These are phyloP conservation scores for Meandrina meandrites DNA, from an alignment of 92 coral and sea anemone genomes.

Conservation along the genomic window DNA sequence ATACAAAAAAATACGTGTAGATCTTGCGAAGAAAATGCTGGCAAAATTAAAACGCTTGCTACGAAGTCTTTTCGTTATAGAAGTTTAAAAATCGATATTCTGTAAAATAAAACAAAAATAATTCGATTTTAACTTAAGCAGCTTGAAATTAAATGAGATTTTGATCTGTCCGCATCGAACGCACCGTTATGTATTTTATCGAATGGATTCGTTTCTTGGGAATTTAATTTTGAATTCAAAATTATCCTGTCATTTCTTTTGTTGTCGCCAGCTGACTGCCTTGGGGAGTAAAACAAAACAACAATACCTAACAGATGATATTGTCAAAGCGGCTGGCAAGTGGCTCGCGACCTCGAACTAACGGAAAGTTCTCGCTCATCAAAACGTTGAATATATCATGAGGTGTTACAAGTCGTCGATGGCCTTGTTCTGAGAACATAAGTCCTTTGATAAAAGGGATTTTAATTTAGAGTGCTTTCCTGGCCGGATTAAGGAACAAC, in stretches of 20 bases:
- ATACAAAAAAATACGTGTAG: background rate
- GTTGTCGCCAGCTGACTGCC: conserved; percentile 38
- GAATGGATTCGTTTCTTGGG: conserved; percentile 3
- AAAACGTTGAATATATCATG: background rate
- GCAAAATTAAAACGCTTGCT: background rate
- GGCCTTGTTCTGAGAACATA: background rate
- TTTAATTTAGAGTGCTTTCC: background rate
- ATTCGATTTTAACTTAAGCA: background rate
- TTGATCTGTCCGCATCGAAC: background rate
- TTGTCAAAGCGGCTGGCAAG: background rate
- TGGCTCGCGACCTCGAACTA: background rate
- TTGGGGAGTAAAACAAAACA: background rate
- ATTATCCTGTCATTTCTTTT: conserved; percentile 24
- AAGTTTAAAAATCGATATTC: background rate
- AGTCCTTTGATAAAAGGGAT: background rate
- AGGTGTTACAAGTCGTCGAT: background rate
- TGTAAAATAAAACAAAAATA: background rate
- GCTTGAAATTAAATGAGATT: background rate
- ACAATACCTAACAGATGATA: conserved; percentile 5
- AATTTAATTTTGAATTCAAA: conserved; percentile 15
- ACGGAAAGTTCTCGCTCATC: background rate
- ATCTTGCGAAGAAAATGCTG: background rate
- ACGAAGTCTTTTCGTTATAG: background rate
- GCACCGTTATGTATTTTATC: background rate
- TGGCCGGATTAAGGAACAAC: background rate